Evolutionary conservation across 2,888 invertebrate genomes (phyloP).

Genomic region (Hirtodrosophila cameraria): DNA sequence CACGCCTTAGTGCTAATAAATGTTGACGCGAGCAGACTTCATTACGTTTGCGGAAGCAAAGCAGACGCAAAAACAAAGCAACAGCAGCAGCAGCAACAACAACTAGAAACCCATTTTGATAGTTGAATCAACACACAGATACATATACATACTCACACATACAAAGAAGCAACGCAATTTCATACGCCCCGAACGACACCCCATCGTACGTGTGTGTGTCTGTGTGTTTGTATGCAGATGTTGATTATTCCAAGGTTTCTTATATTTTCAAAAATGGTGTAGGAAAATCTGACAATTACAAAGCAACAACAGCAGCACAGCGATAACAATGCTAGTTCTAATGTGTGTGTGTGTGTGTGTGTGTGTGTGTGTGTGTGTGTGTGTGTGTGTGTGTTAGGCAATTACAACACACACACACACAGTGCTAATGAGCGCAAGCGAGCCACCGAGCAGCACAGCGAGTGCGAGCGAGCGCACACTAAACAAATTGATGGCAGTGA

Average conservation of each 20-base stretch:
- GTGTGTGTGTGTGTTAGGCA: slow-evolving; percentile 40
- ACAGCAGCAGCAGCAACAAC: slow-evolving; percentile 11
- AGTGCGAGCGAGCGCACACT: slow-evolving; percentile 33
- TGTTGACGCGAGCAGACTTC: slow-evolving; percentile 15
- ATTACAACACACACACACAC: slow-evolving; percentile 29
- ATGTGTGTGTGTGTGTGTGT: slow-evolving; percentile 37
- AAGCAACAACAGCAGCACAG: slow-evolving; percentile 39
- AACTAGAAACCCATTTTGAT: slow-evolving; percentile 52
- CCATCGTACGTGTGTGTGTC: slow-evolving; percentile 18
- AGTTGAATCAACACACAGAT: slow-evolving; percentile 40
- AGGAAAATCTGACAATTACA: slow-evolving; percentile 62
- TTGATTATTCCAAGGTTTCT: slow-evolving; percentile 50
- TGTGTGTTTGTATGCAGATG: slow-evolving; percentile 47
- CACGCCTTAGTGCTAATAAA: slow-evolving; percentile 35
- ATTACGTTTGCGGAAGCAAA: slow-evolving; percentile 21
- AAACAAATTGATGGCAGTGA: slow-evolving; percentile 47
- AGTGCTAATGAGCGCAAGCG: slow-evolving; percentile 36
- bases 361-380: slow-evolving; percentile 36
- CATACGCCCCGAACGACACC: slow-evolving; percentile 45
- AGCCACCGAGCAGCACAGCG: no score
- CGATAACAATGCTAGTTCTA: slow-evolving; percentile 39
- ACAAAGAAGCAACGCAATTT: slow-evolving; percentile 23
- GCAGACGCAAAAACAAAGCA: slow-evolving; percentile 24
- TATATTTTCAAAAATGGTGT: slow-evolving; percentile 65
- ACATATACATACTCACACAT: slow-evolving; percentile 2